phyloP scores from a whole-genome alignment of 2,888 invertebrate genomes.

The Miltochrista miniata region DNA sequence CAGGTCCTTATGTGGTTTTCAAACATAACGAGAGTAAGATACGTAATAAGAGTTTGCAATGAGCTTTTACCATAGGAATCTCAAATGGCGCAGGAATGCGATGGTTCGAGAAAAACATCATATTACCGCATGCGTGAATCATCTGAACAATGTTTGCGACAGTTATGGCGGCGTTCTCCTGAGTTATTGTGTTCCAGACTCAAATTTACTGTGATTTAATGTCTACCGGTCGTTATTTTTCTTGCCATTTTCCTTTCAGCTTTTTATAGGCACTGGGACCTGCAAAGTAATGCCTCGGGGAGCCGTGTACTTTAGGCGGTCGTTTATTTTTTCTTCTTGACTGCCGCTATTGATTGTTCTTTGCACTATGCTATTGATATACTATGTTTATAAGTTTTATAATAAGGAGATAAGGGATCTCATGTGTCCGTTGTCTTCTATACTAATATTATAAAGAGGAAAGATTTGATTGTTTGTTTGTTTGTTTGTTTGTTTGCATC shows the following conservation, averaged over 20 bases:
- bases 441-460: too few species aligned
- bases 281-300: conserved; percentile 28
- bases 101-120: conserved; percentile 55
- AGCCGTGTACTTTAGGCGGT: not conserved
- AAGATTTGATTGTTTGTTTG: too few species aligned
- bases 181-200: conserved; percentile 75
- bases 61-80: conserved; percentile 24
- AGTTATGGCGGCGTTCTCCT: conserved; percentile 73
- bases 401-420: too few species aligned
- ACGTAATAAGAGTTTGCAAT: conserved; percentile 20
- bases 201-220: conserved; percentile 76
- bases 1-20: too few species aligned
- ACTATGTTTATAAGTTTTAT: too few species aligned
- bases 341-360: conserved; percentile 1
- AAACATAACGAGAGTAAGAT: too few species aligned
- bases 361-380: not conserved
- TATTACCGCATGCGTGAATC: conserved; percentile 74
- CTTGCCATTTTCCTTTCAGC: conserved; percentile 50
- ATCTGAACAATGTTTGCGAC: conserved; percentile 76
- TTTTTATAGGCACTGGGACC: conserved; percentile 18
- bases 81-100: conserved; percentile 22
- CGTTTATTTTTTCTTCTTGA: conserved; percentile 1
- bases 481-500: too few species aligned
- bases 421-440: too few species aligned
- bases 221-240: conserved; percentile 63